A percentile compares a stretch with the other conserved stretches of the same genome.
Evolutionary conservation across 2,888 invertebrate species (phyloP).

Genomic region (Tortrix viridana): DNA sequence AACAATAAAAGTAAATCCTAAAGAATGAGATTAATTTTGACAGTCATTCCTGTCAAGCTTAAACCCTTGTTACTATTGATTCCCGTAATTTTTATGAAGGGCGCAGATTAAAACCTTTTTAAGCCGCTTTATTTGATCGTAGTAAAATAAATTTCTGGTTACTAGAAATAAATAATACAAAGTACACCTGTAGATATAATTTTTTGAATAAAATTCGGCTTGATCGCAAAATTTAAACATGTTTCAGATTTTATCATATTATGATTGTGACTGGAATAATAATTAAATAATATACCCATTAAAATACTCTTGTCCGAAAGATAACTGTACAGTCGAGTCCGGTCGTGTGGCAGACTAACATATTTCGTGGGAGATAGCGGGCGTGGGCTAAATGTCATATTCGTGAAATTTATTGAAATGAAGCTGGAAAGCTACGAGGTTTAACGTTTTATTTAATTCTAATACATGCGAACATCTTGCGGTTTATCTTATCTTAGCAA

Average conservation of each 20-base stretch:
- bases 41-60: too few relatives aligned
- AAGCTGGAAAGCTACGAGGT: too few relatives aligned
- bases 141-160: background rate
- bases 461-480: too few relatives aligned
- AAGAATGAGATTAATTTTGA: too few relatives aligned
- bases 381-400: conserved; percentile 46
- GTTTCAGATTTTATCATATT: conserved; percentile 56
- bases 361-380: conserved; percentile 55
- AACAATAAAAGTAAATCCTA: too few relatives aligned
- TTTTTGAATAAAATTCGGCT: conserved; percentile 28
- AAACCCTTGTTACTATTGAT: too few relatives aligned
- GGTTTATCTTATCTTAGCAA: too few relatives aligned
- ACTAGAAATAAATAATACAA: background rate
- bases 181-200: background rate
- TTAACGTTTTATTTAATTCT: too few relatives aligned
- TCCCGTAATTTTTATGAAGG: too few relatives aligned
- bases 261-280: conserved; percentile 59
- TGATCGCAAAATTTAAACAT: conserved; percentile 48
- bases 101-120: background rate
- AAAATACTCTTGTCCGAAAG: conserved; percentile 57
- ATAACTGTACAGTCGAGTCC: conserved; percentile 72
- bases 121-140: conserved; percentile 4
- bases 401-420: conserved; percentile 31
- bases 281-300: conserved; percentile 57
- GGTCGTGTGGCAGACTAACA: conserved; percentile 52